Conservation (phyloP, 2,797 vertebrate species). For the Kryptopterus vitreolus region DNA sequence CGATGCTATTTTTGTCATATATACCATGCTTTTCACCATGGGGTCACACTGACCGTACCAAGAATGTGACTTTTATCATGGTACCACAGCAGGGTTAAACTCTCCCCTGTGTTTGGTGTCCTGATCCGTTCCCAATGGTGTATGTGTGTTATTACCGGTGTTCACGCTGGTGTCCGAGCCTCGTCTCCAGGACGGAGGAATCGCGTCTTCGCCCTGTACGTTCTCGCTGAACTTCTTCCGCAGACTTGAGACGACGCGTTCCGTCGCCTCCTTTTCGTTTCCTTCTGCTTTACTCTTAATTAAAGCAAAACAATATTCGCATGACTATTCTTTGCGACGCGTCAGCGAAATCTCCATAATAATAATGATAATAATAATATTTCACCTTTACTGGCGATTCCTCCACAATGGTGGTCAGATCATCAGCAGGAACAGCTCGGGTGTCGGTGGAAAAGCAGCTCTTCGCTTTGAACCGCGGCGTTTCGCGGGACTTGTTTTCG, state of each 20-base stretch:
- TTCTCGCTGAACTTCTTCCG: constrained; percentile 89
- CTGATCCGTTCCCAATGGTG: background rate
- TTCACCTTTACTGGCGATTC: constrained; percentile 63
- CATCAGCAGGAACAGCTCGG: constrained; percentile 68
- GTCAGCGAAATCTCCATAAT: no score
- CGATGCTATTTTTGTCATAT: no score
- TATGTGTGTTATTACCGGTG: background rate
- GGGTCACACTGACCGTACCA: no score
- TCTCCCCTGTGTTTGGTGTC: constrained; percentile 2
- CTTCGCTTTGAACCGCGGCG: constrained; percentile 6
- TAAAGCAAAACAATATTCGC: background rate
- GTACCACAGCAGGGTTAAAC: no score
- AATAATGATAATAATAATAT: no score
- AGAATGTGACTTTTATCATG: no score
- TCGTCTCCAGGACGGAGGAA: constrained; percentile 36
- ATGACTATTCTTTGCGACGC: no score
- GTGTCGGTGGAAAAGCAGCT: constrained; percentile 37
- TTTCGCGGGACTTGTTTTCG: constrained; percentile 36
- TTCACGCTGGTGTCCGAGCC: constrained; percentile 27
- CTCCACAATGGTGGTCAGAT: constrained; percentile 67
- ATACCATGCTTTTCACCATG: no score
- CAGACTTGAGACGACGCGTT: constrained; percentile 79
- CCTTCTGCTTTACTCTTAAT: constrained; percentile 37
- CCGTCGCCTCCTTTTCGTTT: constrained; percentile 24
- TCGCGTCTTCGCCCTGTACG: constrained; percentile 72